A percentile compares a stretch with the other conserved stretches of the same genome.
Evolutionary conservation across 2,888 invertebrate species (phyloP).

Genomic region (Clunio marinus): DNA sequence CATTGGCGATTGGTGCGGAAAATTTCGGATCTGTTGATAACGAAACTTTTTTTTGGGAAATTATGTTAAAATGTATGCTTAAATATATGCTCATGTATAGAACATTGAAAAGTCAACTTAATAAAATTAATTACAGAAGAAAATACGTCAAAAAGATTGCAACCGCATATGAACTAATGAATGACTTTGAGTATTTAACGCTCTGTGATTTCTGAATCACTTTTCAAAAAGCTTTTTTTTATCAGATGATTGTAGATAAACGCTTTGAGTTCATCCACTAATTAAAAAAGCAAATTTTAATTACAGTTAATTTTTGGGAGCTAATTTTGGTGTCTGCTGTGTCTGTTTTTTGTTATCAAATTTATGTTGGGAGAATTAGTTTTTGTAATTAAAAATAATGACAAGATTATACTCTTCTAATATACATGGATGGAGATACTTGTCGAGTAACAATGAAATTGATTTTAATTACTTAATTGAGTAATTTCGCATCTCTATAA

Average conservation of each 20-base stretch:
- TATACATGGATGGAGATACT: not conserved
- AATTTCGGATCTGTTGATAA: constrained; percentile 79
- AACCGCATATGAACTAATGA: no score
- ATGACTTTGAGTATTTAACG: no score
- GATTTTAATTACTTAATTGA: constrained; percentile 33
- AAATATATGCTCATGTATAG: not conserved
- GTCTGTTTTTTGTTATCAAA: constrained; percentile 2
- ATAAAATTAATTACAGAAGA: no score
- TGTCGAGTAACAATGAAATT: constrained; percentile 24
- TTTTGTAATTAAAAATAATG: not conserved
- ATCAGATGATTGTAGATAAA: no score
- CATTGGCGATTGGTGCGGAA: constrained; percentile 74
- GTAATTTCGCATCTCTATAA: not conserved
- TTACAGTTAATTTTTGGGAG: not conserved
- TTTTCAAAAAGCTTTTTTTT: no score
- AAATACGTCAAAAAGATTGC: no score
- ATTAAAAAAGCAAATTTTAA: not conserved
- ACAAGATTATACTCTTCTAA: not conserved
- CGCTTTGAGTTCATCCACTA: no score
- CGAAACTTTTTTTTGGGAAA: constrained; percentile 44
- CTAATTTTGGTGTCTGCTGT: no score
- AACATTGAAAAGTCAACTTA: no score
- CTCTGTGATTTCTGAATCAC: no score
- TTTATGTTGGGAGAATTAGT: not conserved
- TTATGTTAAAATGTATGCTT: not conserved